Evolutionary conservation across 2,888 invertebrate genomes (phyloP).

Genomic region (Pomacea canaliculata): DNA sequence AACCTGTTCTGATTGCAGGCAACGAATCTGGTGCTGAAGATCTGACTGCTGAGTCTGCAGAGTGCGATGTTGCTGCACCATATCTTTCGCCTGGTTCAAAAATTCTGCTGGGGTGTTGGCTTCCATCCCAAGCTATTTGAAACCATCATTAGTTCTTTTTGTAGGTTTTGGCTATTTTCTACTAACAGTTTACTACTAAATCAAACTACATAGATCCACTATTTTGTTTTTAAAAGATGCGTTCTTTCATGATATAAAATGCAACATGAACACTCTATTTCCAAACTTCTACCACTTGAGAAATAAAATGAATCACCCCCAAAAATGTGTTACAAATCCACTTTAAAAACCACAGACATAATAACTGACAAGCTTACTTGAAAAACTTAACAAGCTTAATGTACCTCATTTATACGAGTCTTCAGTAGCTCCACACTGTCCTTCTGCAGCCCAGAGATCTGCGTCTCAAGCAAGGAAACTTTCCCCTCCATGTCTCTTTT

Average conservation of each 20-base stretch:
- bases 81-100: conserved; percentile 74
- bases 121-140: conserved; percentile 78
- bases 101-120: conserved; percentile 69
- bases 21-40: conserved; percentile 85
- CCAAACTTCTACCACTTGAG: too few species aligned
- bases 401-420: conserved; percentile 85
- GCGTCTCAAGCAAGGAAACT: conserved; percentile 91
- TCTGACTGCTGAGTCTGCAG: conserved; percentile 89
- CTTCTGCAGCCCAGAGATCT: conserved; percentile 90
- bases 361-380: too few species aligned
- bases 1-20: conserved; percentile 75
- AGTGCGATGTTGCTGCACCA: conserved; percentile 92
- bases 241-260: too few species aligned
- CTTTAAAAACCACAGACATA: too few species aligned
- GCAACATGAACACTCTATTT: too few species aligned
- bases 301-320: too few species aligned
- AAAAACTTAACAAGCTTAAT: background rate
- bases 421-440: conserved; percentile 91
- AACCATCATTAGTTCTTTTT: too few species aligned
- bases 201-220: too few species aligned
- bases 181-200: too few species aligned
- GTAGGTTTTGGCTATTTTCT: too few species aligned
- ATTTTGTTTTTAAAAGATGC: too few species aligned
- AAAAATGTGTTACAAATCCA: too few species aligned
- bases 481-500: conserved; percentile 86